Evolutionary conservation across 2,113 vertebrate genomes (phyloP), one percentile per base, ranked within the genome.

Genomic region (Plecturocebus donacophilus): DNA sequence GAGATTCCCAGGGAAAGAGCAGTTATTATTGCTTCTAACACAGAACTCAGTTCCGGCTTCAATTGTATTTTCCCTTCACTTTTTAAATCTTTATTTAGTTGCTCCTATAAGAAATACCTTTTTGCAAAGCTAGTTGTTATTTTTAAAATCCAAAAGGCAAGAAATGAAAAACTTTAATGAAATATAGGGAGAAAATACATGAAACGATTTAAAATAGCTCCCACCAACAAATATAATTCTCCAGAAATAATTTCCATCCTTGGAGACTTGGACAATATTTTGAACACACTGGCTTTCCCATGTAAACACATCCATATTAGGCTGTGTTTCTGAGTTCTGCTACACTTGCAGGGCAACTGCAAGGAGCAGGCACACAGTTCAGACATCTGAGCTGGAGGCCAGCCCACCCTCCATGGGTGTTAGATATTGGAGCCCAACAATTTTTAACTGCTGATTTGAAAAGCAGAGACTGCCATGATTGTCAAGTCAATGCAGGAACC

Each of bases 301-400:
- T 94, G 97, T 98, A 97, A 97, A 97, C 97, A 97, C 96, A 20
- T 45, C 98, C 98, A 96, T 97, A 98, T 98, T 96, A 97, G 98
- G 98, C 90, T 12, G 92, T 90, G 95, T 97, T 98, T 98, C 96
- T 97, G 96, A 92, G 96, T 90, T 64, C 83, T 80, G 96, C 80
- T 82, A 25, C 27, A 81, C 94, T 92, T 16, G 80, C 61, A 66
- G 6, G n/a, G 90, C 71, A 30, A 45, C 32, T 17, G 40, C 79
- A 71, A 71, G 40, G 13, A 27, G 84, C 88, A 52, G 64, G 85
- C 94, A 10, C 79, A 20, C 2, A 1, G 84, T 3, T 38, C 40
- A 30, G 91, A 42, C 10, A 14, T 20, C 40, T 42, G 16, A 1
- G 85, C 81, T 38, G 64, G 87, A 79, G 79, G 61, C 4, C 27